Evolutionary conservation across 2,888 invertebrate species (phyloP).

Genomic region (Caenorhabditis macrosperma): DNA sequence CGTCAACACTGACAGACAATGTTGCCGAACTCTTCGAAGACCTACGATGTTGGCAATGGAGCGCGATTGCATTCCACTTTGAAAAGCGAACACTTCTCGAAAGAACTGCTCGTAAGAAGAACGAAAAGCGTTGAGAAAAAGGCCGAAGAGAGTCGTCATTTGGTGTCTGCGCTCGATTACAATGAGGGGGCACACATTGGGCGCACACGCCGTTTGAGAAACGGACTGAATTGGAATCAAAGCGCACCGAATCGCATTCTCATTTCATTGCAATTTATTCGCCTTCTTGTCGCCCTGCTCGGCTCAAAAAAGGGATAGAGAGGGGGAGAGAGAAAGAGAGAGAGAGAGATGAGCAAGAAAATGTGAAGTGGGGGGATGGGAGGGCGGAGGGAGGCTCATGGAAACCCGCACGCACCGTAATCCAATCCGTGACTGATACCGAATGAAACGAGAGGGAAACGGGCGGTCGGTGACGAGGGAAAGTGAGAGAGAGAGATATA

Average conservation of each 20-base stretch:
- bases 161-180: too few species aligned
- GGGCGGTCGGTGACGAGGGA: background rate
- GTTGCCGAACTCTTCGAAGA: too few species aligned
- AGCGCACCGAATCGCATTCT: constrained; percentile 21
- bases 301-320: constrained; percentile 4
- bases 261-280: constrained; percentile 45
- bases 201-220: too few species aligned
- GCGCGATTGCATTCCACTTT: background rate
- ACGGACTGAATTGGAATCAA: constrained; percentile 8
- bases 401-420: background rate
- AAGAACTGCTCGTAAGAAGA: too few species aligned
- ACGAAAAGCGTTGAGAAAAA: too few species aligned
- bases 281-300: constrained; percentile 13
- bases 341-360: constrained; percentile 16
- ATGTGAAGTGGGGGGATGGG: background rate
- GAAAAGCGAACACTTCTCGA: background rate
- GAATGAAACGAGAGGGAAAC: background rate
- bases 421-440: background rate
- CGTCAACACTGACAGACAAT: too few species aligned
- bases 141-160: too few species aligned
- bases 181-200: too few species aligned
- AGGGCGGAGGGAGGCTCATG: background rate
- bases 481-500: constrained; percentile 6
- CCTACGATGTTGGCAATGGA: too few species aligned
- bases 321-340: constrained; percentile 17